Base-by-base conservation (phyloP, 2,113 vertebrate genomes). In the Neogobius melanostomus region DNA sequence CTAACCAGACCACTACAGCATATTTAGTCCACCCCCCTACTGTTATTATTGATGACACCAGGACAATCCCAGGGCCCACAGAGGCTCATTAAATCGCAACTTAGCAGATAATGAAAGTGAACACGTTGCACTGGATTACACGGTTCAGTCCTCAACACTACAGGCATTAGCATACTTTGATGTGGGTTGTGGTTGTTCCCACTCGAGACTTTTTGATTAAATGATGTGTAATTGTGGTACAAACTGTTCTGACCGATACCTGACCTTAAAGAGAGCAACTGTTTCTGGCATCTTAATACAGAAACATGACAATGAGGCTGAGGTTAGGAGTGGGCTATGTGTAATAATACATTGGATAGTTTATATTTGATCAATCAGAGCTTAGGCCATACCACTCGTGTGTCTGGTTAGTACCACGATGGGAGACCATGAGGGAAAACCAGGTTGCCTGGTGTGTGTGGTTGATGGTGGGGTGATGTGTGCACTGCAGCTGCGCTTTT, bases 1-100 rank as follows among this genome's bases (percentile, higher is more conserved):
- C 75, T 86, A 88, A 82, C 86, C 83, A 77, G 80, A 74, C 77
- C 75, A 83, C 72, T 72, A 68, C 75, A 69, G 80, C 86, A 76
- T 62, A 79, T 75, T 87, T 72, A 69, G 65, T 60, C 16, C 64
- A 21, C 50, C 82, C 75, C 7, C 59, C 82, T 59, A 68, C 52
- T 66, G n/a, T 69, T 61, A 78, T 88, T 84, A 83, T 69, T 84
- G 85, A 90, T 89, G 85, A 84, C 87, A 82, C 82, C 80, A 74
- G 83, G 77, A 78, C 75, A 54, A 77, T 78, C 3, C 10, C 28
- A 0, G 28, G 66, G 72, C 72, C 83, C 47, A 4, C 6, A 9
- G 89, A 83, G 78, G 46, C 79, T 87, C 82, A 88, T 87, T 89
- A 85, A 85, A 82, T 67, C 69, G 72, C 21, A 75, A 76, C 78